Conservation (phyloP, 2,888 invertebrate species). For the Epirrhoe alternata region DNA sequence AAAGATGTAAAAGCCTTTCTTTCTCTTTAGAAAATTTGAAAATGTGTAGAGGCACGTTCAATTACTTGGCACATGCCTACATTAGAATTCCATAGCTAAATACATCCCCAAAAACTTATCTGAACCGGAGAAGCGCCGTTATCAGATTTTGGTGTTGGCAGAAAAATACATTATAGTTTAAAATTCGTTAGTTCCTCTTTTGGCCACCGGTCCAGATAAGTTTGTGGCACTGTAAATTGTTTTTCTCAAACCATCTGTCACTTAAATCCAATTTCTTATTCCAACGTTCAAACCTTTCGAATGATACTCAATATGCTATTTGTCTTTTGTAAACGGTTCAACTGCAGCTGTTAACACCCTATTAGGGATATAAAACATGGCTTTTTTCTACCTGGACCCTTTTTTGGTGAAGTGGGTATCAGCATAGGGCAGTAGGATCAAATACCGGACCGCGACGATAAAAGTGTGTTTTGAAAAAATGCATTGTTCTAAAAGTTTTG, state of each 20-base stretch:
- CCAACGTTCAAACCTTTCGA: conserved; percentile 5
- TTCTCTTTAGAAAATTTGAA: not conserved
- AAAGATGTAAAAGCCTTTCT: not conserved
- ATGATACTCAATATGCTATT: conserved; percentile 20
- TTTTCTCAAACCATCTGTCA: conserved; percentile 8
- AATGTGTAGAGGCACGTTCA: no score
- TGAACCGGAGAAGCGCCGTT: no score
- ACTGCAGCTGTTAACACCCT: conserved; percentile 28
- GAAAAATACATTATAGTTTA: no score
- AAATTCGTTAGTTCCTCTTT: no score
- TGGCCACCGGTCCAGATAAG: no score
- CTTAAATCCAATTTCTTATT: conserved; percentile 1
- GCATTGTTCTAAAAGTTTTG: not conserved
- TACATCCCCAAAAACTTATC: no score
- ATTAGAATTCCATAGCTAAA: not conserved
- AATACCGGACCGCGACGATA: not conserved
- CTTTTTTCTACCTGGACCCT: conserved; percentile 3
- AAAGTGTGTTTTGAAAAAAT: conserved; percentile 2
- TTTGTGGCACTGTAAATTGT: no score
- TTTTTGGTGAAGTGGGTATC: conserved; percentile 9
- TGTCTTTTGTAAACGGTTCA: conserved; percentile 16
- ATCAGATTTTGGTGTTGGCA: no score
- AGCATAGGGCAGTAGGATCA: conserved; percentile 3
- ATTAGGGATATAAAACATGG: conserved; percentile 7
- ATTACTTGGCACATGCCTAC: no score